Evolutionary conservation across 1,140 invertebrate species (phyloP), one percentile per base, ranked within the genome.

Genomic region (Holcopasites calliopsidis): DNA sequence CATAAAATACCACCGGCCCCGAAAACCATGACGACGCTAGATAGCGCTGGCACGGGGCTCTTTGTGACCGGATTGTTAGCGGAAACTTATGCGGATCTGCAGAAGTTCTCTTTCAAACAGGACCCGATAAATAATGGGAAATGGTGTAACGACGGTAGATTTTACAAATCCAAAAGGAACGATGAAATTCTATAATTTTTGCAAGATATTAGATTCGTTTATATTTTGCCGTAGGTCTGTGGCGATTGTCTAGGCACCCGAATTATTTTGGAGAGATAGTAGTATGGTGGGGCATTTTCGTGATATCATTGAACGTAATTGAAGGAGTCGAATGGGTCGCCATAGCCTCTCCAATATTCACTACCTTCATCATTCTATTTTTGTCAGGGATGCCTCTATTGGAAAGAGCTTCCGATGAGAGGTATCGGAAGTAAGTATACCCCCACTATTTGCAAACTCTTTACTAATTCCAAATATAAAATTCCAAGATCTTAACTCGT

Each of bases 181-280:
- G n/a, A n/a, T n/a, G n/a, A n/a, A n/a, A n/a, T n/a, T n/a, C n/a
- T n/a, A n/a, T 18, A 44, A n/a, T 40, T 1, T 10, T 23, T n/a
- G 5, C n/a, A 2, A 40, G 7, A 3, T 23, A 18, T 49, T 16
- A n/a, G n/a, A 13, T 21, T n/a, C 23, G 23, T 52, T 42, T 33
- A 35, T 3, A 13, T 55, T 87, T 89, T 26, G 73, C 85, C 89
- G 62, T 79, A 95, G 96, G 97, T 18, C 91, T 98, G 18, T 99
- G 98, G 98, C 94, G 95, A 52, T 87, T 97, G 18, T 98, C 97
- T 0, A 93, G 97, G 69, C 97, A 98, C 92, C 98, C 98, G 0
- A 99, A 99, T 89, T 99, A 99, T 87, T 98, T 98, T 90, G 98
- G 98, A 1, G 98, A 99, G 92, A 97, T 99, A 35, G 92, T 97